phyloP scores from a whole-genome alignment of 2,888 invertebrate species.

The Cartodere bifasciata region DNA sequence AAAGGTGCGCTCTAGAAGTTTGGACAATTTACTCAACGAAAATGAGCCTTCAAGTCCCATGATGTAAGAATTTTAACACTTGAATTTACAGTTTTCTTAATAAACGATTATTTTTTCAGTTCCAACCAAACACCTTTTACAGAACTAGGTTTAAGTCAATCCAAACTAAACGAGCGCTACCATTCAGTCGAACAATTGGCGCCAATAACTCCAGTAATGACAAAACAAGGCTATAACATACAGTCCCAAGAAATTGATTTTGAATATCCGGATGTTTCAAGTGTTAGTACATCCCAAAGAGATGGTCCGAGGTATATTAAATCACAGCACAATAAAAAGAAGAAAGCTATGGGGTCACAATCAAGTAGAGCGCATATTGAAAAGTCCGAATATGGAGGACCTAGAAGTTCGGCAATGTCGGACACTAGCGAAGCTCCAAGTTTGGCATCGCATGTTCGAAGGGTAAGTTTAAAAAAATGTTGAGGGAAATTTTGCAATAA shows the following conservation, averaged over 20 bases:
- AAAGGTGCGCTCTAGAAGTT: conserved; percentile 66
- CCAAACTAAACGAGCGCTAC: conserved; percentile 77
- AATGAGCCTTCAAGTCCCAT: conserved; percentile 52
- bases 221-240: conserved; percentile 35
- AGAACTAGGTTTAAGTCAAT: conserved; percentile 70
- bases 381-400: conserved; percentile 59
- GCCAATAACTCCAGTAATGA: conserved; percentile 43
- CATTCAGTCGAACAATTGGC: conserved; percentile 68
- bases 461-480: no score
- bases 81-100: no score
- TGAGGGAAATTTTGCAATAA: no score
- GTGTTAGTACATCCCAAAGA: conserved; percentile 41
- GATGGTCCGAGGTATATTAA: conserved; percentile 58
- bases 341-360: conserved; percentile 74
- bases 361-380: conserved; percentile 80
- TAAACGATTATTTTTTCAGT: no score
- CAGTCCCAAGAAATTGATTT: conserved; percentile 52
- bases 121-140: conserved; percentile 52
- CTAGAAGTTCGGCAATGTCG: conserved; percentile 75
- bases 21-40: conserved; percentile 67
- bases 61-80: no score
- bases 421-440: conserved; percentile 91
- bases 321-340: conserved; percentile 69
- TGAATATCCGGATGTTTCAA: conserved; percentile 52
- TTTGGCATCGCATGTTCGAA: conserved; percentile 77